Evolutionary conservation across 2,113 vertebrate species (phyloP).

Genomic region (Etheostoma spectabile): DNA sequence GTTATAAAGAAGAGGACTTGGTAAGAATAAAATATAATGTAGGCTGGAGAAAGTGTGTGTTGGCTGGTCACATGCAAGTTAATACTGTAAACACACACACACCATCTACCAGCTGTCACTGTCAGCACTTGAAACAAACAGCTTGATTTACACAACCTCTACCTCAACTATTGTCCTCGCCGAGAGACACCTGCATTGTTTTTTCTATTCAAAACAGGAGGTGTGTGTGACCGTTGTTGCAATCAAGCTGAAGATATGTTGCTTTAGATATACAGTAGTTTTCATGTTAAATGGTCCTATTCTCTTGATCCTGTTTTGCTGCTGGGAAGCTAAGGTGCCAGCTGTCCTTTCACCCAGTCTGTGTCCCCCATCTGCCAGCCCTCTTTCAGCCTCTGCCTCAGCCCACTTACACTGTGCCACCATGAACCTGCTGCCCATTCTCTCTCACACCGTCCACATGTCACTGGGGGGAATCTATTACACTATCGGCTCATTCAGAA

Average conservation of each 20-base stretch:
- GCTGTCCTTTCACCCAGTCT: slow-evolving; percentile 65
- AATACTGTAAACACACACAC: slow-evolving; percentile 24
- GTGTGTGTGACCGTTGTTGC: slow-evolving; percentile 20
- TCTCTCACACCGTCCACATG: slow-evolving; percentile 63
- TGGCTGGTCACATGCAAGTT: slow-evolving; percentile 30
- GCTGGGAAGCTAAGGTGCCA: slow-evolving; percentile 47
- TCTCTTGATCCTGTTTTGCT: slow-evolving; percentile 29
- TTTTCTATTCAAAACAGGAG: slow-evolving; percentile 29
- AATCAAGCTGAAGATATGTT: slow-evolving; percentile 43
- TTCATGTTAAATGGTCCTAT: slow-evolving; percentile 7
- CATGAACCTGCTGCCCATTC: slow-evolving; percentile 48
- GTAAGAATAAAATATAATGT: neutral
- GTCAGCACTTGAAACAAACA: slow-evolving; percentile 54
- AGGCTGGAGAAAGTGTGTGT: slow-evolving; percentile 9
- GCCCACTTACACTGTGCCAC: slow-evolving; percentile 42
- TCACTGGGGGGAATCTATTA: slow-evolving; percentile 73
- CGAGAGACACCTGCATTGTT: slow-evolving; percentile 65
- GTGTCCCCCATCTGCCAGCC: slow-evolving; percentile 70
- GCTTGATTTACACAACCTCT: slow-evolving; percentile 12
- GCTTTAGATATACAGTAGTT: neutral
- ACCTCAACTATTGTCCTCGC: slow-evolving; percentile 21
- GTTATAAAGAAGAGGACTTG: neutral
- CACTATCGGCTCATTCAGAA: slow-evolving; percentile 69
- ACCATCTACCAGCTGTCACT: slow-evolving; percentile 62
- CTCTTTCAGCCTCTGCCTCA: slow-evolving; percentile 42